These are phyloP conservation scores for Muntiacus reevesi DNA, from an alignment of 2,113 vertebrate species.

Conservation along the genomic window DNA sequence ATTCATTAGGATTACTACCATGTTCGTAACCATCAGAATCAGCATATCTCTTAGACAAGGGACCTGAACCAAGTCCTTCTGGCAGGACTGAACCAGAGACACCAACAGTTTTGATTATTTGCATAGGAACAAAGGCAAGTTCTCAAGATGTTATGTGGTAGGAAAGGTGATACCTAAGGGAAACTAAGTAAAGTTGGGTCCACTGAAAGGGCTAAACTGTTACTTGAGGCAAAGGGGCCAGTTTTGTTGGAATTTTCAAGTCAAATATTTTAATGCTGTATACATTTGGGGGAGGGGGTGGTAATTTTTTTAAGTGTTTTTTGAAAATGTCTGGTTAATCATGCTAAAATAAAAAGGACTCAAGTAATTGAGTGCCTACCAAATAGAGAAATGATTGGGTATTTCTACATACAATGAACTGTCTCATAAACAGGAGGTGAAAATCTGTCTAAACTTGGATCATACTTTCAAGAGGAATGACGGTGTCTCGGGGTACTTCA, in stretches of 20 bases:
- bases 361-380: not conserved
- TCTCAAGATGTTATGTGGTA: not conserved
- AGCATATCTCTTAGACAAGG: not conserved
- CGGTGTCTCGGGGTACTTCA: not conserved
- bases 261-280: not conserved
- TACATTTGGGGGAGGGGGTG: not conserved
- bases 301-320: not conserved
- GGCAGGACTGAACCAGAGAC: not conserved
- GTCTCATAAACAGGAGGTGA: not conserved
- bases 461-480: not conserved
- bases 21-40: not conserved
- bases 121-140: not conserved
- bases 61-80: not conserved
- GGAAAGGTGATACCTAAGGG: not conserved
- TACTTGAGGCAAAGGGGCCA: not conserved
- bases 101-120: not conserved
- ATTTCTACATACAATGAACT: not conserved
- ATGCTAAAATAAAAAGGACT: not conserved
- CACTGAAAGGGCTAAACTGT: not conserved
- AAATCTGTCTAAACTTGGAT: not conserved
- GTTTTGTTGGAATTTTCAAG: not conserved
- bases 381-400: not conserved
- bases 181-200: not conserved
- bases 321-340: not conserved
- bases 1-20: not conserved